These are phyloP conservation scores for Eupithecia subumbrata DNA, from an alignment of 2,888 invertebrate species.

Conservation along the genomic window DNA sequence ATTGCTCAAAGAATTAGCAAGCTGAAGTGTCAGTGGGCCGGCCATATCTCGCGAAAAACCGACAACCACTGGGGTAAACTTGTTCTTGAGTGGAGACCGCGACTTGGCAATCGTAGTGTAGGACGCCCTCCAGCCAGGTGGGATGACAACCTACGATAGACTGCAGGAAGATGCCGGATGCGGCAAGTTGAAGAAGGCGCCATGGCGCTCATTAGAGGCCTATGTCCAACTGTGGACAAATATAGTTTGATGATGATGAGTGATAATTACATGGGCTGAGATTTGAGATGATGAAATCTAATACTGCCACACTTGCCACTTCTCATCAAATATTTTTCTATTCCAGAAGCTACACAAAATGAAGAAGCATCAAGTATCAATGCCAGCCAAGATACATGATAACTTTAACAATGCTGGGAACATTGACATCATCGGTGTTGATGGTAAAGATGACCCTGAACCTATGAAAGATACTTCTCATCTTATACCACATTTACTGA, in stretches of 20 bases:
- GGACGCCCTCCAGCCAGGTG: too few relatives aligned
- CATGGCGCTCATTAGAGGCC: too few relatives aligned
- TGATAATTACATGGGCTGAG: neutral
- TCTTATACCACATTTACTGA: conserved; percentile 59
- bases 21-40: too few relatives aligned
- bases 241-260: neutral
- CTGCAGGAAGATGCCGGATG: too few relatives aligned
- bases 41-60: too few relatives aligned
- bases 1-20: too few relatives aligned
- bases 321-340: neutral
- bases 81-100: too few relatives aligned
- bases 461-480: conserved; percentile 59
- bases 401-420: conserved; percentile 46
- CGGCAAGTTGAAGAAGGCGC: too few relatives aligned
- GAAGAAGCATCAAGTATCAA: conserved; percentile 67
- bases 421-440: conserved; percentile 72
- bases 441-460: conserved; percentile 62
- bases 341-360: conserved; percentile 75
- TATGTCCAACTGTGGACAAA: too few relatives aligned
- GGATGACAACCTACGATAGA: too few relatives aligned
- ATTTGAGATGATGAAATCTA: neutral
- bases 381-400: conserved; percentile 38
- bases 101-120: too few relatives aligned
- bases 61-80: too few relatives aligned
- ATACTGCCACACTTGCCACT: neutral